Conservation (phyloP, 2,888 invertebrate genomes). For the Physocephala rufipes region DNA sequence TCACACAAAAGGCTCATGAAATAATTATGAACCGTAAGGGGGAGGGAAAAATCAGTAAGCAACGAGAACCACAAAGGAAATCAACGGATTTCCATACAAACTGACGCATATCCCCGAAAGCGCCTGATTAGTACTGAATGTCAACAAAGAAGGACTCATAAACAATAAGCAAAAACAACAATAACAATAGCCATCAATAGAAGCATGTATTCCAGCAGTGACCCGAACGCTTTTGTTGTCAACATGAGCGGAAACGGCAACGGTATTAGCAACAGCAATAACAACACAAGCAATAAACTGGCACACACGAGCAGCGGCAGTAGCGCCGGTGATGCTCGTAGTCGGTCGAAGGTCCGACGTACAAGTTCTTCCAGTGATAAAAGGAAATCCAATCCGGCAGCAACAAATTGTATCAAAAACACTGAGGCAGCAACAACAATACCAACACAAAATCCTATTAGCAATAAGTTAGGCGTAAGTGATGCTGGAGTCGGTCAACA, state of each 20-base stretch:
- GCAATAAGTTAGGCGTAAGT: slow-evolving; percentile 38
- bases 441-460: slow-evolving; percentile 41
- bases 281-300: slow-evolving; percentile 39
- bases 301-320: slow-evolving; percentile 43
- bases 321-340: slow-evolving; percentile 29
- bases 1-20: background rate
- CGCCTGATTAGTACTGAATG: slow-evolving; percentile 16
- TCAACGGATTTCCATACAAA: slow-evolving; percentile 14
- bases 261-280: too few species aligned
- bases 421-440: slow-evolving; percentile 36
- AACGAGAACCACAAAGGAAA: slow-evolving; percentile 36
- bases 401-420: slow-evolving; percentile 41
- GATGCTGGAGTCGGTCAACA: background rate
- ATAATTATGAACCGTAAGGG: background rate
- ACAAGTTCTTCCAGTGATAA: slow-evolving; percentile 58
- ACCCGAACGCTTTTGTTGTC: slow-evolving; percentile 50
- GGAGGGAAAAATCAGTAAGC: slow-evolving; percentile 43
- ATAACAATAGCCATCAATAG: background rate
- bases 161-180: background rate
- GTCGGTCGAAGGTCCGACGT: slow-evolving; percentile 46
- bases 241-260: slow-evolving; percentile 39
- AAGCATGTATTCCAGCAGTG: slow-evolving; percentile 60
- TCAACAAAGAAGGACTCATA: slow-evolving; percentile 27
- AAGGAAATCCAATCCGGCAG: slow-evolving; percentile 26
- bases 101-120: slow-evolving; percentile 16